phyloP scores from a whole-genome alignment of 64 coral and sea anemone genomes.

The Catalaphyllia jardinei region DNA sequence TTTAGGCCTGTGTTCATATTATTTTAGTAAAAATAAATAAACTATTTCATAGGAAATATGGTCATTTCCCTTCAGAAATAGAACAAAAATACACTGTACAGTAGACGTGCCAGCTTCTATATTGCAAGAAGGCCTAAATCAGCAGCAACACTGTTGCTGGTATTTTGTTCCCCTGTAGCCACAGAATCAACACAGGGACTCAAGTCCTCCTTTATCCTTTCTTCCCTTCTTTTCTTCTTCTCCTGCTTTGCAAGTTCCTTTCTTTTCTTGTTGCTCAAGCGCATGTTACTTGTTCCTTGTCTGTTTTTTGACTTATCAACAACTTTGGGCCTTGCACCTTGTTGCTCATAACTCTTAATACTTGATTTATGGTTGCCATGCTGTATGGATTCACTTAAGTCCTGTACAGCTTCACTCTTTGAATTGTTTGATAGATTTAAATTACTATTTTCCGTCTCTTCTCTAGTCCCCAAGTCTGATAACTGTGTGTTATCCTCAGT shows the following conservation, averaged over 20 bases:
- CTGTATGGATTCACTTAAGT: slow-evolving; percentile 9
- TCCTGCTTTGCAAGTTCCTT: slow-evolving; percentile 96
- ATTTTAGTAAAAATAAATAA: no score
- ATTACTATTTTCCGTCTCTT: background rate
- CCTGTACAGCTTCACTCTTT: background rate
- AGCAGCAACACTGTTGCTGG: background rate
- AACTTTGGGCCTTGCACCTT: slow-evolving; percentile 79
- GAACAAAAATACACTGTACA: no score
- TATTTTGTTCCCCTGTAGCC: background rate
- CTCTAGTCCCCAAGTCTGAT: background rate
- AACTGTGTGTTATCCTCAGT: slow-evolving; percentile 5
- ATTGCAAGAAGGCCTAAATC: slow-evolving; percentile 74
- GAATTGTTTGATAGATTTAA: background rate
- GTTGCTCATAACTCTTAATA: slow-evolving; percentile 18
- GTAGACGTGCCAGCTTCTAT: background rate
- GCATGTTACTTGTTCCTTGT: slow-evolving; percentile 26
- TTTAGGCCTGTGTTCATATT: no score
- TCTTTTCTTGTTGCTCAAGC: slow-evolving; percentile 84
- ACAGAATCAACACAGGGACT: background rate
- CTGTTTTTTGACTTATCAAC: background rate
- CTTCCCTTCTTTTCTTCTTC: slow-evolving; percentile 86
- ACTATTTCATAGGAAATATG: no score
- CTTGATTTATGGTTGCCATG: background rate
- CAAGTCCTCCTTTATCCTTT: slow-evolving; percentile 58
- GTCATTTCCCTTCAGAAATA: no score